Evolutionary conservation across 2,797 vertebrate species (phyloP).

Genomic region (Galago senegalensis): DNA sequence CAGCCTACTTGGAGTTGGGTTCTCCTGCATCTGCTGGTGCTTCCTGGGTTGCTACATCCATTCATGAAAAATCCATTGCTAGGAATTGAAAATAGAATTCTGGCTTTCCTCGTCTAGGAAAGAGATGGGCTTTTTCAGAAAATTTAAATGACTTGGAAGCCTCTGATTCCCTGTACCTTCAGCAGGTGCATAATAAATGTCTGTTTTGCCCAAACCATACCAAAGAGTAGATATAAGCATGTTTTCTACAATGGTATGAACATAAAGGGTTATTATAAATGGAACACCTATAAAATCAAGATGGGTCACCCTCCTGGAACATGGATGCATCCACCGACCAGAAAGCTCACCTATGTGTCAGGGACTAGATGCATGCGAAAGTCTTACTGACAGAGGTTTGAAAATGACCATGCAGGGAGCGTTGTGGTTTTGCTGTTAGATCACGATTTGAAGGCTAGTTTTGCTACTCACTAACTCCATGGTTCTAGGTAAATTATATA

Average conservation of each 20-base stretch:
- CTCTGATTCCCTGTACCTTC: background rate
- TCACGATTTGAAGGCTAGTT: background rate
- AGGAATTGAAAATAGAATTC: conserved; percentile 23
- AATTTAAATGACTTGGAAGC: conserved; percentile 3
- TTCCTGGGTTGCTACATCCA: background rate
- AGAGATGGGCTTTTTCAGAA: background rate
- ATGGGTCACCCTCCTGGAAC: background rate
- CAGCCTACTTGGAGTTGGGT: background rate
- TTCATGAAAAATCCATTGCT: background rate
- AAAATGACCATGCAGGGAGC: background rate
- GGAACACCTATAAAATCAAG: background rate
- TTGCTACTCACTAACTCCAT: background rate
- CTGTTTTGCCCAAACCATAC: background rate
- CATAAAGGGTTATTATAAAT: background rate
- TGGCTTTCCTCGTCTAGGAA: background rate
- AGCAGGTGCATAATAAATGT: background rate
- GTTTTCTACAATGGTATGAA: background rate
- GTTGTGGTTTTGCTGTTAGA: background rate
- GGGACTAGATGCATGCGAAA: no score
- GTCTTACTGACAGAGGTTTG: background rate
- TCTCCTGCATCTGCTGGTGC: background rate
- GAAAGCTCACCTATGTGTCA: background rate
- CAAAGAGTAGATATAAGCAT: background rate
- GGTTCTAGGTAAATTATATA: background rate
- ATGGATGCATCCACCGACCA: background rate